Percentiles rank a stretch among this genome's conserved stretches.
Evolutionary conservation across 2,797 vertebrate species (phyloP).

Genomic region (Chiloscyllium punctatum): DNA sequence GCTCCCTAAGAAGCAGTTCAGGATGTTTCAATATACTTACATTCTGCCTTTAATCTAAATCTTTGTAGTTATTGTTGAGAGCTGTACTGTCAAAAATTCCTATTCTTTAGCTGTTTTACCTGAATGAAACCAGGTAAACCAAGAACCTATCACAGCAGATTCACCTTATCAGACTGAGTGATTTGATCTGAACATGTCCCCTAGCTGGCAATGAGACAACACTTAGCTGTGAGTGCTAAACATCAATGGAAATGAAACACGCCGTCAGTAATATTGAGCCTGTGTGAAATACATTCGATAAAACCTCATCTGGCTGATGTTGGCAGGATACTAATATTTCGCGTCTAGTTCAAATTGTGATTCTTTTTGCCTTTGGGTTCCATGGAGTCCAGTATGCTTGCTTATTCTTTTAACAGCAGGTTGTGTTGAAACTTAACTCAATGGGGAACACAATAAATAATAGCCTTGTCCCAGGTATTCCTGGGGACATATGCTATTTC

Average conservation of each 20-base stretch:
- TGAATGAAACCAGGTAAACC: not conserved
- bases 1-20: too few relatives aligned
- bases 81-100: not conserved
- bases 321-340: not conserved
- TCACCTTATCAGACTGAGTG: not conserved
- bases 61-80: not conserved
- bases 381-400: not conserved
- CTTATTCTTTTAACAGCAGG: not conserved
- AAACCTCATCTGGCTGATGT: not conserved
- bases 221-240: not conserved
- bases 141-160: not conserved
- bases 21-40: too few relatives aligned
- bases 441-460: not conserved
- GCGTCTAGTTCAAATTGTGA: not conserved
- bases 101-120: not conserved
- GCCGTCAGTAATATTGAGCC: not conserved
- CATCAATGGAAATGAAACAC: not conserved
- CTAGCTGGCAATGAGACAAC: not conserved
- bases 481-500: not conserved
- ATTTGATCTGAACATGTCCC: not conserved
- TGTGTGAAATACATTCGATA: not conserved
- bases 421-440: not conserved
- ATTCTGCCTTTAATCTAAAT: too few relatives aligned
- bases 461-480: not conserved
- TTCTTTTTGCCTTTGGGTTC: not conserved